phyloP scores from a whole-genome alignment of 2,888 invertebrate genomes.

The Dastarcus helophoroides region DNA sequence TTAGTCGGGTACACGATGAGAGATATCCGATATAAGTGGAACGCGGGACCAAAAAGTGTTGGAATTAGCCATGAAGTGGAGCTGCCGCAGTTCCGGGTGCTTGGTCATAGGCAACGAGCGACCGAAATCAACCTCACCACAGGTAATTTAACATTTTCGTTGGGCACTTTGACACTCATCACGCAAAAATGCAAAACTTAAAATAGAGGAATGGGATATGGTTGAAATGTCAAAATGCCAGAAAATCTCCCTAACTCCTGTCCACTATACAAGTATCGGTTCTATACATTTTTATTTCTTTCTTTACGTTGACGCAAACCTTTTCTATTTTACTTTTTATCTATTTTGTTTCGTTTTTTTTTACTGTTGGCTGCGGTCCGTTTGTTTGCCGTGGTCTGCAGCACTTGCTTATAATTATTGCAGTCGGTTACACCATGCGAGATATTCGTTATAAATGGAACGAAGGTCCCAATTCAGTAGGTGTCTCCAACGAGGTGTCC shows the following conservation, averaged over 20 bases:
- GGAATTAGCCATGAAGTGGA: conserved; percentile 92
- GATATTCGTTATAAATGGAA: conserved; percentile 97
- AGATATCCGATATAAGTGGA: conserved; percentile 96
- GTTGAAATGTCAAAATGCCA: too few relatives aligned
- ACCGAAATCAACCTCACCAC: conserved; percentile 90
- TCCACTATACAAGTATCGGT: too few relatives aligned
- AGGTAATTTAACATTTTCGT: too few relatives aligned
- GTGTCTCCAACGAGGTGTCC: conserved; percentile 90
- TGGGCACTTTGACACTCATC: too few relatives aligned
- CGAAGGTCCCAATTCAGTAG: conserved; percentile 89
- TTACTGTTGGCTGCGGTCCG: conserved; percentile 21
- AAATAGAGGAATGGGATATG: too few relatives aligned
- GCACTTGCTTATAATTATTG: conserved; percentile 41
- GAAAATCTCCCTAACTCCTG: too few relatives aligned
- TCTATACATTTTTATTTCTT: neutral
- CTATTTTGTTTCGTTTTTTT: conserved; percentile 2
- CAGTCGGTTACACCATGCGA: conserved; percentile 97
- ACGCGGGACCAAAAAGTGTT: conserved; percentile 84
- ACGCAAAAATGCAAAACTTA: too few relatives aligned
- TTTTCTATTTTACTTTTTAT: neutral
- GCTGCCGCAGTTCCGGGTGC: conserved; percentile 93
- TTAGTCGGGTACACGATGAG: conserved; percentile 95
- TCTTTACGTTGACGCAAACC: neutral
- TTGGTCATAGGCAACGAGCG: conserved; percentile 90
- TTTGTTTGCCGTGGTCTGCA: conserved; percentile 25